phyloP scores from a whole-genome alignment of 2,797 vertebrate genomes.

The Paramormyrops hopkinsi region DNA sequence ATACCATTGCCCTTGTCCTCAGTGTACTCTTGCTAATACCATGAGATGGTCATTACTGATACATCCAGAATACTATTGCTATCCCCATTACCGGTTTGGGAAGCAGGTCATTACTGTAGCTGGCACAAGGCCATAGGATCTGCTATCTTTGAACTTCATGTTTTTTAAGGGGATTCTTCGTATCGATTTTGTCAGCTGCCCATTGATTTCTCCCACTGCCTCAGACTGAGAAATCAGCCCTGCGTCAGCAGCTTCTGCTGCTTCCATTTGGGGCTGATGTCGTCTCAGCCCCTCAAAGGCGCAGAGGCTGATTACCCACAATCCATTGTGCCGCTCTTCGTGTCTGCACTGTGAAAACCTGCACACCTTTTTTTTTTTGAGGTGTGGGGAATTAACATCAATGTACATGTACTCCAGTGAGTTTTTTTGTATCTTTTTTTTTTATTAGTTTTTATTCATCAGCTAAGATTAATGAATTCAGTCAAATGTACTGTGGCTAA shows the following conservation, averaged over 20 bases:
- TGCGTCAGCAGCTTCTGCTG: conserved; percentile 29
- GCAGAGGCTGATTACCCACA: neutral
- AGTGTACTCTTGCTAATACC: neutral
- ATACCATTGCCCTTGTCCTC: neutral
- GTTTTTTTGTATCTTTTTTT: neutral
- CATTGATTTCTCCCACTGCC: conserved; percentile 51
- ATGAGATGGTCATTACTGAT: neutral
- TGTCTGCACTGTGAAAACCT: neutral
- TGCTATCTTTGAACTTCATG: conserved; percentile 59
- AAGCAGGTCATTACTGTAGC: conserved; percentile 2
- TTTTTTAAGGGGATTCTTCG: conserved; percentile 50
- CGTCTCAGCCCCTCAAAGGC: conserved; percentile 30
- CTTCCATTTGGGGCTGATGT: neutral
- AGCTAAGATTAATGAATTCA: neutral
- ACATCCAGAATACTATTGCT: conserved; percentile 12
- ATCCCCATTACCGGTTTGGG: conserved; percentile 23
- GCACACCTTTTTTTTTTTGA: neutral
- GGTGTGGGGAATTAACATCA: neutral
- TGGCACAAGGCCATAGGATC: conserved; percentile 40
- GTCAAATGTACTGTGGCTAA: neutral
- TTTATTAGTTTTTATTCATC: conserved; percentile 5
- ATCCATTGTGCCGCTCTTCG: neutral
- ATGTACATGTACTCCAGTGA: neutral
- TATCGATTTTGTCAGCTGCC: conserved; percentile 68
- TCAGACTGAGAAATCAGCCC: conserved; percentile 31